phyloP scores from a whole-genome alignment of 2,797 vertebrate species.

The Gymnodraco acuticeps region DNA sequence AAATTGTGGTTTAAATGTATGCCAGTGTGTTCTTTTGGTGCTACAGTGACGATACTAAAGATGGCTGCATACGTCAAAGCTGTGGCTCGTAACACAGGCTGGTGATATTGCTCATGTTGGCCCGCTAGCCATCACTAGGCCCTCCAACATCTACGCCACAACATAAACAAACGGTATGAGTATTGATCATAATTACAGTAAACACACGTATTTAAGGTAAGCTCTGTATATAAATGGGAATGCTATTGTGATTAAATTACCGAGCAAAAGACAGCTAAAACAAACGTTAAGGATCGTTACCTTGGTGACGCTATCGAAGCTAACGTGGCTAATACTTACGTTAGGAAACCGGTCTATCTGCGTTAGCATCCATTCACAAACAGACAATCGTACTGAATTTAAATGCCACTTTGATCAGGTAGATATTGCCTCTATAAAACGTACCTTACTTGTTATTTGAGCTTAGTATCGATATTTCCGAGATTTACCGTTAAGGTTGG shows the following conservation, averaged over 20 bases:
- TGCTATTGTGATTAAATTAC: rapidly evolving
- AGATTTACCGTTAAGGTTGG: not conserved
- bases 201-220: rapidly evolving
- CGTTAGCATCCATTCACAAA: not conserved
- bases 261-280: rapidly evolving
- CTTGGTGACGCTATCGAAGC: conserved; percentile 26
- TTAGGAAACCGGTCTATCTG: not conserved
- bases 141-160: conserved; percentile 54
- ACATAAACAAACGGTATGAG: not conserved
- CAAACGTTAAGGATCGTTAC: not conserved
- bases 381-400: rapidly evolving
- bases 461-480: not conserved
- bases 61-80: conserved; percentile 28
- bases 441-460: conserved; percentile 32
- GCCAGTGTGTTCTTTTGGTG: not conserved
- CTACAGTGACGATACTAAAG: not conserved
- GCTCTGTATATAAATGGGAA: rapidly evolving
- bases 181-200: rapidly evolving
- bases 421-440: not conserved
- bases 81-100: not conserved
- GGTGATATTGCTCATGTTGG: conserved; percentile 37
- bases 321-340: conserved; percentile 35
- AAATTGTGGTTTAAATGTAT: not conserved
- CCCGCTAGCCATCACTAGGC: conserved; percentile 52
- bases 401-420: not conserved